Percentiles rank a stretch among this genome's conserved stretches.
Conservation (phyloP, 2,797 vertebrate species). For the Sebastes dallii region DNA sequence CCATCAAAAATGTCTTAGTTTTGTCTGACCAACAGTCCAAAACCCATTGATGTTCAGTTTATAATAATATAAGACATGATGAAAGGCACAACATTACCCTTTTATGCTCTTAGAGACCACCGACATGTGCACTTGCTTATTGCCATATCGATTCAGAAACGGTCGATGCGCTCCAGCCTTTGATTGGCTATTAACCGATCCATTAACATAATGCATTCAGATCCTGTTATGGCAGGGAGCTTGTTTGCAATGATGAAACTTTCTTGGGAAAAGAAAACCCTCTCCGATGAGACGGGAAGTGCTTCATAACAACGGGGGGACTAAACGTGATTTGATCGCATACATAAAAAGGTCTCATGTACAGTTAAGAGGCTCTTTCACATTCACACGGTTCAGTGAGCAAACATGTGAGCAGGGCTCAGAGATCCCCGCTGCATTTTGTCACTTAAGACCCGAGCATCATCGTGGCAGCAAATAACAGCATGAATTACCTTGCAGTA, state of each 20-base stretch:
- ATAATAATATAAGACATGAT: neutral
- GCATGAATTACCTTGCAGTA: constrained; percentile 24
- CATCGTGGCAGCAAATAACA: constrained; percentile 35
- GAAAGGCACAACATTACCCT: neutral
- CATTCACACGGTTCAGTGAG: constrained; percentile 4
- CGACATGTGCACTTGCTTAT: constrained; percentile 19
- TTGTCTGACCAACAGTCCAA: too few relatives aligned
- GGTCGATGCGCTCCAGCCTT: constrained; percentile 11
- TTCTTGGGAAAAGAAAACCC: neutral
- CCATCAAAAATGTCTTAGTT: neutral
- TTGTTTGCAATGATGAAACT: constrained; percentile 10
- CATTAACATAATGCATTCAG: constrained; percentile 45
- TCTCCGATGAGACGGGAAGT: neutral
- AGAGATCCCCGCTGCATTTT: constrained; percentile 17
- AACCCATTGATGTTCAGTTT: neutral
- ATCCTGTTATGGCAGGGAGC: neutral
- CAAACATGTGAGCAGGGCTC: neutral
- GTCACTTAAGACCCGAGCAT: constrained; percentile 34
- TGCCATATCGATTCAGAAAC: constrained; percentile 53
- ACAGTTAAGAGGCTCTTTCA: constrained; percentile 28
- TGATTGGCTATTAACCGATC: constrained; percentile 31
- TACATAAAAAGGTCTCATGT: neutral
- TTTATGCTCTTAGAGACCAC: constrained; percentile 20
- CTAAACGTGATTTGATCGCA: constrained; percentile 15
- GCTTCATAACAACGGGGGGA: neutral